phyloP scores from a whole-genome alignment of 2,888 invertebrate genomes.

The Campoletis raptor region DNA sequence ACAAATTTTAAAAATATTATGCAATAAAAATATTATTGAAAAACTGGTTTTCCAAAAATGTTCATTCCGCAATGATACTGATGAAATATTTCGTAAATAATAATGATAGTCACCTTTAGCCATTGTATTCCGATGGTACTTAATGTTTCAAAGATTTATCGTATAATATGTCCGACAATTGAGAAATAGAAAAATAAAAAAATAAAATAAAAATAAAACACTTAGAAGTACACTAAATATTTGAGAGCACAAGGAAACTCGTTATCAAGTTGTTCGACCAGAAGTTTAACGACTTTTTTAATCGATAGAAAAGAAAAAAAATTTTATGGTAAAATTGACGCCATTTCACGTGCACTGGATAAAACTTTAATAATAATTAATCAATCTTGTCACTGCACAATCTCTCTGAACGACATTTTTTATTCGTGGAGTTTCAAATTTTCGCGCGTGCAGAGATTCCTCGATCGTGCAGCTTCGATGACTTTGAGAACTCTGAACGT shows the following conservation, averaged over 20 bases:
- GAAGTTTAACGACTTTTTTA: not conserved
- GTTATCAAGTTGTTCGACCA: not conserved
- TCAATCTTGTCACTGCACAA: not conserved
- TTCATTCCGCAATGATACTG: not conserved
- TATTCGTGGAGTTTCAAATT: slow-evolving; percentile 12
- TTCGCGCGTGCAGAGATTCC: slow-evolving; percentile 2
- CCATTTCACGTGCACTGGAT: slow-evolving; percentile 4
- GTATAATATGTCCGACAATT: not conserved
- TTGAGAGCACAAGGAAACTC: not conserved
- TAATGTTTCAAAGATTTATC: not conserved
- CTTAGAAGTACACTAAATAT: not conserved
- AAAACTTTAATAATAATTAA: not conserved
- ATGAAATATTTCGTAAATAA: not conserved
- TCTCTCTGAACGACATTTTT: slow-evolving; percentile 57
- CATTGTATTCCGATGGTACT: slow-evolving; percentile 28
- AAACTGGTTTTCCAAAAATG: not conserved
- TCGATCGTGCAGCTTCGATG: slow-evolving; percentile 41
- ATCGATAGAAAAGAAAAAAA: not conserved
- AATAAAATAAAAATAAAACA: slow-evolving; percentile 9
- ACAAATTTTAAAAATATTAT: too few species aligned
- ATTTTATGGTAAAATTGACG: slow-evolving; percentile 1
- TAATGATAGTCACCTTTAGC: slow-evolving; percentile 45
- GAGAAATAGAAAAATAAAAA: slow-evolving; percentile 1
- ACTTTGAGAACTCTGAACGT: slow-evolving; percentile 54
- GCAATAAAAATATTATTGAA: too few species aligned